Evolutionary conservation across 2,888 invertebrate genomes (phyloP).

Genomic region (Napeogenes sylphis): DNA sequence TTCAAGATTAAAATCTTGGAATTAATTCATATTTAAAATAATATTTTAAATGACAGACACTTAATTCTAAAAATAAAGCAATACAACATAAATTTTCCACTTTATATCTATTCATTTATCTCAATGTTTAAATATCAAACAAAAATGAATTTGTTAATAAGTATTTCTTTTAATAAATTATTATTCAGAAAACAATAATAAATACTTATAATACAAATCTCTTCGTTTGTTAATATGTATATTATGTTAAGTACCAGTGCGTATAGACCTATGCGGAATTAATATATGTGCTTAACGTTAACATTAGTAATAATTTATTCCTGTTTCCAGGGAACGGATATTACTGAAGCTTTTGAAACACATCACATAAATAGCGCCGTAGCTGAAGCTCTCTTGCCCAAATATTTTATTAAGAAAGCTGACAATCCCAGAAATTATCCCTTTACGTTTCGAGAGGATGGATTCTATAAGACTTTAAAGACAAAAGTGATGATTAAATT

Average conservation of each 20-base stretch:
- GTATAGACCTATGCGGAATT: background rate
- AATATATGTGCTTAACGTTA: background rate
- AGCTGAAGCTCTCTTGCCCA: constrained; percentile 80
- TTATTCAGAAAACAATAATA: background rate
- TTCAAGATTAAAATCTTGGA: too few relatives aligned
- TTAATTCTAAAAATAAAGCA: too few relatives aligned
- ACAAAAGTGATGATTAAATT: constrained; percentile 74
- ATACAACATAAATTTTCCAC: too few relatives aligned
- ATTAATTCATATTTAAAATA: too few relatives aligned
- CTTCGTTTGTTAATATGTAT: background rate
- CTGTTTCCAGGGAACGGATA: constrained; percentile 78
- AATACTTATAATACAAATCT: background rate
- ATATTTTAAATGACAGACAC: too few relatives aligned
- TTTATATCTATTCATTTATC: too few relatives aligned
- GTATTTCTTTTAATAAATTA: background rate
- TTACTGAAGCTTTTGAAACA: constrained; percentile 81
- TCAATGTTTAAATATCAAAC: too few relatives aligned
- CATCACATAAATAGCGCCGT: constrained; percentile 74
- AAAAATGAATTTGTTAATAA: background rate
- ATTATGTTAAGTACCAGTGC: background rate
- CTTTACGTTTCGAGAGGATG: constrained; percentile 84
- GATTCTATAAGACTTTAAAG: constrained; percentile 87
- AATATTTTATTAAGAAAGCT: constrained; percentile 82
- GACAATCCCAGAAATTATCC: constrained; percentile 81
- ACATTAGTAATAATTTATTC: background rate